Evolutionary conservation across 2,113 vertebrate genomes (phyloP).

Genomic region (Addax nasomaculatus): DNA sequence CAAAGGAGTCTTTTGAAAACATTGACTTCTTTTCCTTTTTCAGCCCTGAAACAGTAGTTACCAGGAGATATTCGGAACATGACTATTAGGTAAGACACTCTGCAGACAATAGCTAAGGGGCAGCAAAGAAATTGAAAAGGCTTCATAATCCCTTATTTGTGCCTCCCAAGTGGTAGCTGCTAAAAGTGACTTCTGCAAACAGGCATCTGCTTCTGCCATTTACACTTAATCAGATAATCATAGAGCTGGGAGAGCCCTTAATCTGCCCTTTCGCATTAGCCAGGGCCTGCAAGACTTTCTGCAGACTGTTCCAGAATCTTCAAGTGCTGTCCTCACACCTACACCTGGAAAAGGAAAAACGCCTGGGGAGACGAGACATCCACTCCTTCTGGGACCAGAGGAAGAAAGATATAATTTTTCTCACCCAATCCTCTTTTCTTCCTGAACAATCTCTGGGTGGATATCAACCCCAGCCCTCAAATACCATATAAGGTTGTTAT

Average conservation of each 20-base stretch:
- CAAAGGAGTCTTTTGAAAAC: conserved; percentile 48
- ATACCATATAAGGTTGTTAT: background rate
- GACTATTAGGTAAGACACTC: conserved; percentile 46
- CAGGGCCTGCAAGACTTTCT: background rate
- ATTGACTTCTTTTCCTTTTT: conserved; percentile 45
- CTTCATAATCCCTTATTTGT: conserved; percentile 38
- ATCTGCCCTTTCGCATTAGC: background rate
- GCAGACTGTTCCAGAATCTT: background rate
- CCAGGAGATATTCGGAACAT: background rate
- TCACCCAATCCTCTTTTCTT: background rate
- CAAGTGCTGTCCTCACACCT: background rate
- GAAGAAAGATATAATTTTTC: background rate
- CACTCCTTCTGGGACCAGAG: background rate
- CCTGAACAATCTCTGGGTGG: background rate
- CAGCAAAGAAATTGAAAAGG: conserved; percentile 24
- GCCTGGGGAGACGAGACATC: background rate
- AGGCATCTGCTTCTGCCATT: conserved; percentile 8
- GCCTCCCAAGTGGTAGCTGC: background rate
- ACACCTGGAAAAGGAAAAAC: background rate
- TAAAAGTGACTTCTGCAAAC: conserved; percentile 28
- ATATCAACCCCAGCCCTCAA: background rate
- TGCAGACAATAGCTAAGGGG: background rate
- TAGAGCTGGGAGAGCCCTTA: background rate
- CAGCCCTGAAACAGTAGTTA: conserved; percentile 30
- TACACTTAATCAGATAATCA: conserved; percentile 42